Evolutionary conservation across 2,888 invertebrate genomes (phyloP).

Genomic region (Ischnus inquisitorius): DNA sequence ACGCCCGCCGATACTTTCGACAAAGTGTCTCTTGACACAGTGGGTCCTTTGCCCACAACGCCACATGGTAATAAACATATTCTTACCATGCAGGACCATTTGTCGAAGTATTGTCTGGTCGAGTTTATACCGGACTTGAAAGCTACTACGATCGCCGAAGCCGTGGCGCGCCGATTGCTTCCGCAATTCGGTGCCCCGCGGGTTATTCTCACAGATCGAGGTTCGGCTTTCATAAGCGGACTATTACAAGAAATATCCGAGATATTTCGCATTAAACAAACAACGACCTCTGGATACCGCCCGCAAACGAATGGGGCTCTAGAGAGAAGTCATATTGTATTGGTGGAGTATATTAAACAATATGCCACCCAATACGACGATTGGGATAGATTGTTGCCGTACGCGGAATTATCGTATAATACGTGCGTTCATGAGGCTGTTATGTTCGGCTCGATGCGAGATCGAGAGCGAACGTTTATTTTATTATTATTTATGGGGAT

Average conservation of each 20-base stretch:
- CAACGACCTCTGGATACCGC: too few species aligned
- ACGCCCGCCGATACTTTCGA: constrained; percentile 63
- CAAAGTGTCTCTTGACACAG: constrained; percentile 61
- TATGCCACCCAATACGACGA: too few species aligned
- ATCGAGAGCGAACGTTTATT: too few species aligned
- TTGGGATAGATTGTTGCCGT: too few species aligned
- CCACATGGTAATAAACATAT: constrained; percentile 59
- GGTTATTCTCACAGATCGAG: constrained; percentile 54
- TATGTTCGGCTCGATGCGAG: too few species aligned
- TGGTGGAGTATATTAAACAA: too few species aligned
- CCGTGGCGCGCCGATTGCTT: constrained; percentile 34
- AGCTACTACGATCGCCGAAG: constrained; percentile 56
- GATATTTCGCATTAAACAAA: too few species aligned
- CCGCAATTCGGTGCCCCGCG: constrained; percentile 33
- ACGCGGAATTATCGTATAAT: too few species aligned
- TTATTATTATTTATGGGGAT: too few species aligned
- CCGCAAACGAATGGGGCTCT: too few species aligned
- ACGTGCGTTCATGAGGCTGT: too few species aligned
- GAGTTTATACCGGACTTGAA: constrained; percentile 43
- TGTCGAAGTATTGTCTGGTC: constrained; percentile 64
- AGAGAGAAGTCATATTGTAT: too few species aligned
- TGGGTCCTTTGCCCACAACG: constrained; percentile 46
- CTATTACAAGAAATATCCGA: constrained; percentile 46
- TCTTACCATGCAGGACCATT: constrained; percentile 61
- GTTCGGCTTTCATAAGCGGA: constrained; percentile 40